A percentile compares a stretch with the other conserved stretches of the same genome.
Evolutionary conservation across 2,113 vertebrate species (phyloP).

Genomic region (rabbit (Oryctolagus cuniculus)): mOryCun1.1 NC_091448.1:32414001-32414500

Average conservation of each 20-base stretch:
- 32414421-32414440: constrained; percentile 78
- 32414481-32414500: constrained; percentile 68
- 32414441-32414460: constrained; percentile 74
- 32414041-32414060: not conserved
- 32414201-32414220: constrained; percentile 84
- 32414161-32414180: constrained; percentile 71
- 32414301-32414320: constrained; percentile 80
- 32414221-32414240: constrained; percentile 80
- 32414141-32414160: constrained; percentile 79
- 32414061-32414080: constrained; percentile 34
- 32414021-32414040: not conserved
- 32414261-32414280: constrained; percentile 79
- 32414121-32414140: constrained; percentile 78
- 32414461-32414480: constrained; percentile 72
- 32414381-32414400: constrained; percentile 86
- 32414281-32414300: constrained; percentile 83
- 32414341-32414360: constrained; percentile 82
- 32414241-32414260: constrained; percentile 82
- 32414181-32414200: constrained; percentile 43
- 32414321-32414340: constrained; percentile 83
- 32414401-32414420: constrained; percentile 81
- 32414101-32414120: constrained; percentile 78
- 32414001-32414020: not conserved
- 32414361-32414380: constrained; percentile 85
- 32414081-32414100: constrained; percentile 74